A percentile compares a stretch with the other conserved stretches of the same genome.
phyloP scores from a whole-genome alignment of 37 sponge, comb jelly and placozoan species.

The Spongilla lacustris region DNA sequence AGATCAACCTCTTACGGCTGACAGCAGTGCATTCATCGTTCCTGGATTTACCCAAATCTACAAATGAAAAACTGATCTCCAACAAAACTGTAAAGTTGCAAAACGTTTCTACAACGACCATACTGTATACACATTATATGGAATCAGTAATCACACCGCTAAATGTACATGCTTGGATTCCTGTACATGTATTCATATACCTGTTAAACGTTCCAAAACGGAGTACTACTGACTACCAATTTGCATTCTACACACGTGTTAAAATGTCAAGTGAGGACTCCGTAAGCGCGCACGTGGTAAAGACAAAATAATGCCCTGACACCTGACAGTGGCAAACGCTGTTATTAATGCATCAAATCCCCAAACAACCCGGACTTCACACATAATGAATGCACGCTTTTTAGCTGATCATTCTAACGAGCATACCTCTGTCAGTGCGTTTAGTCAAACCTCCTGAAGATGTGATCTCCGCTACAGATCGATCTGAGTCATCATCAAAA shows the following conservation, averaged over 20 bases:
- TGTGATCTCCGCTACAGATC: neutral
- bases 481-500: neutral
- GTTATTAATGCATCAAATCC: neutral
- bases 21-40: neutral
- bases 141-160: neutral
- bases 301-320: neutral
- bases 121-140: neutral
- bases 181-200: conserved; percentile 1
- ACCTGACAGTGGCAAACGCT: neutral
- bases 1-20: neutral
- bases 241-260: neutral
- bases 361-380: neutral
- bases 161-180: neutral
- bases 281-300: neutral
- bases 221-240: neutral
- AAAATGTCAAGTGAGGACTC: neutral
- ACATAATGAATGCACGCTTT: neutral
- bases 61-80: neutral
- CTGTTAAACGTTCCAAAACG: neutral
- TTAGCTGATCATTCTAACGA: neutral
- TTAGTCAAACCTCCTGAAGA: neutral
- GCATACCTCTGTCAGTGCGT: neutral
- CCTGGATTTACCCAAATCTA: neutral
- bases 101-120: neutral
- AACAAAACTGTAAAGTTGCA: neutral